Evolutionary conservation across 2,113 vertebrate genomes (phyloP).

Genomic region (Callionymus lyra): DNA sequence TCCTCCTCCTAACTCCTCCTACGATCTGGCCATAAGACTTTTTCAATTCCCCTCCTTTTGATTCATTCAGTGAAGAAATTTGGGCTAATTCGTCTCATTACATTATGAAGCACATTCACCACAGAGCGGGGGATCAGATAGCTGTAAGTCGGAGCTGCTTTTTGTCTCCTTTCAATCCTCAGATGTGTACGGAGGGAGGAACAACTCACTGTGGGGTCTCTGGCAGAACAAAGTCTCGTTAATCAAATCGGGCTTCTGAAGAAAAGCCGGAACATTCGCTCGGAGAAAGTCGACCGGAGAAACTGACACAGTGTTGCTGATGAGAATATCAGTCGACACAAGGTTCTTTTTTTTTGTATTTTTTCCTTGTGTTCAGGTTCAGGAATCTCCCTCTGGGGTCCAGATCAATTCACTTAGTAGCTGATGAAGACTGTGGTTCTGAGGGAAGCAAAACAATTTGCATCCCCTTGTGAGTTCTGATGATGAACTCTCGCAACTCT

Average conservation of each 20-base stretch:
- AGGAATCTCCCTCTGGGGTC: no score
- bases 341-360: no score
- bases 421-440: no score
- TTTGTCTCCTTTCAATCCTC: constrained; percentile 29
- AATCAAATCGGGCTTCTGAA: constrained; percentile 28
- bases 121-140: constrained; percentile 44
- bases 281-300: no score
- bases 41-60: constrained; percentile 44
- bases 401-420: no score
- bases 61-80: constrained; percentile 48
- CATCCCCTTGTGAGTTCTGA: no score
- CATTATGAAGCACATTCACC: constrained; percentile 44
- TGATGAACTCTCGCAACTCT: no score
- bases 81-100: constrained; percentile 46
- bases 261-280: constrained; percentile 1
- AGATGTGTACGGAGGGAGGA: constrained; percentile 35
- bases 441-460: no score
- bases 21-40: constrained; percentile 26
- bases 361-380: no score
- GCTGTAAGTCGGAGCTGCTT: constrained; percentile 31
- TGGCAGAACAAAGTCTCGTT: constrained; percentile 31
- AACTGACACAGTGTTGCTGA: no score
- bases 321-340: constrained; percentile 2
- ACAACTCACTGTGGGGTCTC: constrained; percentile 30
- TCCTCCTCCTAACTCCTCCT: constrained; percentile 8